A percentile compares a stretch with the other conserved stretches of the same genome.
Evolutionary conservation across 1,140 invertebrate genomes (phyloP).

Genomic region (Rhopalosiphum maidis): DNA sequence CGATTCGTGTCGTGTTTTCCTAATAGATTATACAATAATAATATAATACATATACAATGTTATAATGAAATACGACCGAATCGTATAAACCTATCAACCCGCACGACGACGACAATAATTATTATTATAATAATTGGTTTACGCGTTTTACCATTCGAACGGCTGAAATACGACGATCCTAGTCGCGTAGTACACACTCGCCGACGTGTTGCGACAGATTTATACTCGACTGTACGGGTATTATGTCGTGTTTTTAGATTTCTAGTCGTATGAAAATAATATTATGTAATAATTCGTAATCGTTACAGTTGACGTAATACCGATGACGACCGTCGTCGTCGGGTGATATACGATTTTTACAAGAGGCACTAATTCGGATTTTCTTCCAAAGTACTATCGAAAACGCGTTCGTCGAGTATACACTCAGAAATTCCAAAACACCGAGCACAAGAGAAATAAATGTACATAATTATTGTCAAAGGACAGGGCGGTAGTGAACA

Average conservation of each 20-base stretch:
- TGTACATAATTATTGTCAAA: background rate
- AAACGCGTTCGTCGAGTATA: background rate
- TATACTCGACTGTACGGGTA: background rate
- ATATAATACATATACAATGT: background rate
- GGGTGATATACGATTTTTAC: too few relatives aligned
- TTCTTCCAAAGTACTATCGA: background rate
- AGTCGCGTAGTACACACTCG: background rate
- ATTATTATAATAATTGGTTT: background rate
- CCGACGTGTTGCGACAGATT: accelerated
- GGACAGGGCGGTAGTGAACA: background rate
- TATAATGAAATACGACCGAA: background rate
- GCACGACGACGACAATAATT: background rate
- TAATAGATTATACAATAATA: background rate
- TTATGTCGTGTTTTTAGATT: background rate
- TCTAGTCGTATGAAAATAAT: background rate
- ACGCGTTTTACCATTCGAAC: background rate
- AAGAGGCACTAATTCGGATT: too few relatives aligned
- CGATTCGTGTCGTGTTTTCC: background rate
- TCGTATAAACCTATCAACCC: background rate
- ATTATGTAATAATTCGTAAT: background rate
- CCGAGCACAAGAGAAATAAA: background rate
- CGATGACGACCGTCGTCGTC: background rate
- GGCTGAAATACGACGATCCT: background rate
- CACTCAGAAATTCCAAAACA: background rate
- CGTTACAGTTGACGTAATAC: background rate